Base-by-base conservation (phyloP, 2,797 vertebrate species). In the Apodemus agrarius region DNA sequence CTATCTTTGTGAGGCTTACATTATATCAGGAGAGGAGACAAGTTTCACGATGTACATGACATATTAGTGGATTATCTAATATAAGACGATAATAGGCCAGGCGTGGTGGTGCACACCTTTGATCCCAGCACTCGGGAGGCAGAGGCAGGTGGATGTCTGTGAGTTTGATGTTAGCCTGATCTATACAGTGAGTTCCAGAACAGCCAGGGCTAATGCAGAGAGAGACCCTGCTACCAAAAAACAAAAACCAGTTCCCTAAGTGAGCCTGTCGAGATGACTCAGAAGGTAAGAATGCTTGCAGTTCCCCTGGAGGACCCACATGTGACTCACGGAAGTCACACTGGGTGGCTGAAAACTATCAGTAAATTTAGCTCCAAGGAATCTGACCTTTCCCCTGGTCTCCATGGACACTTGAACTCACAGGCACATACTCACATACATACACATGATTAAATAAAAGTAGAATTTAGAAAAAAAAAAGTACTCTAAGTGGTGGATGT, bases 1-100 rank as follows among this genome's bases (percentile, higher is more conserved):
- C 37, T 91, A 89, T 93, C 43, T 92, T 94, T 85, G n/a, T 93
- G 52, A 72, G 89, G 52, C 43, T 96, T 94, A 89, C 59, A 74
- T 40, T 90, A 87, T 65, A 84, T 81, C 80, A 29, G 72, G 37
- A 21, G 37, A 74, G 40, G 65, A 96, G 72, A 84, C 17, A 97
- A 75, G 86, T n/a, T 89, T 97, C 37, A 81, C 17, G 82, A 81
- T 52, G n/a, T 96, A 76, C 9, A 75, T 69, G 69, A 92, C 43
- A 8, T 54, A 61, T 88, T 89, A 91, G 37, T 89, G 72, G 69
- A 63, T 82, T 80, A 49, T 40, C 31, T 91, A 67, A 31, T 65
- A 57, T 65, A 86, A 86, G 31, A 40, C 83, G 43, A 88, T 74
- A 84, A 87, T 72, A 69, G 21, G 63, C 12, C 63, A 85, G 31